Percentiles rank a stretch among this genome's conserved stretches.
Conservation (phyloP, 2,113 vertebrate genomes). For the Phrynosoma platyrhinos region DNA sequence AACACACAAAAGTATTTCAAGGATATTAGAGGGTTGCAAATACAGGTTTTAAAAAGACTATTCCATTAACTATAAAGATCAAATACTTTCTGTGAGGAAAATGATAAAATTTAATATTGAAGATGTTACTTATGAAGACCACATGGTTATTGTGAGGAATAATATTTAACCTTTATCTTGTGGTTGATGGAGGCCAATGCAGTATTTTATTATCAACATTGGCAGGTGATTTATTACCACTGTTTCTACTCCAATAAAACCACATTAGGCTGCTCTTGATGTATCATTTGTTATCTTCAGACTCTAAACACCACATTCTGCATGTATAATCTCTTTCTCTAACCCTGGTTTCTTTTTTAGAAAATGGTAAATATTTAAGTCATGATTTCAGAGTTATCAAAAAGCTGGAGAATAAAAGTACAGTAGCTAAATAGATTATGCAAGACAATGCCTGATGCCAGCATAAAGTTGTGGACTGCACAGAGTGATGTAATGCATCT, state of each 20-base stretch:
- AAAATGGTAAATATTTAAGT: conserved; percentile 78
- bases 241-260: conserved; percentile 84
- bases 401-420: conserved; percentile 57
- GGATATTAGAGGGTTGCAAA: conserved; percentile 57
- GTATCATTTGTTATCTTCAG: conserved; percentile 84
- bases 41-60: conserved; percentile 62
- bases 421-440: conserved; percentile 62
- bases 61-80: conserved; percentile 72
- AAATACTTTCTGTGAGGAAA: conserved; percentile 72
- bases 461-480: conserved; percentile 55
- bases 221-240: conserved; percentile 86
- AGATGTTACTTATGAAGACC: conserved; percentile 81
- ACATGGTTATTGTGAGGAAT: conserved; percentile 80
- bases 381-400: conserved; percentile 72
- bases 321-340: conserved; percentile 77
- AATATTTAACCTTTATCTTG: conserved; percentile 84
- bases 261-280: conserved; percentile 79
- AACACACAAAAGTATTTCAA: conserved; percentile 66
- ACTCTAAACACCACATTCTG: conserved; percentile 70
- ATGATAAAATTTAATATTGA: conserved; percentile 79
- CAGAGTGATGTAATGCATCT: conserved; percentile 63
- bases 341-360: conserved; percentile 49
- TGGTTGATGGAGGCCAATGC: conserved; percentile 77
- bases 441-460: conserved; percentile 62
- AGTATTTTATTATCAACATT: conserved; percentile 84